phyloP scores from a whole-genome alignment of 2,113 vertebrate genomes.

The Brachirus orientalis region DNA sequence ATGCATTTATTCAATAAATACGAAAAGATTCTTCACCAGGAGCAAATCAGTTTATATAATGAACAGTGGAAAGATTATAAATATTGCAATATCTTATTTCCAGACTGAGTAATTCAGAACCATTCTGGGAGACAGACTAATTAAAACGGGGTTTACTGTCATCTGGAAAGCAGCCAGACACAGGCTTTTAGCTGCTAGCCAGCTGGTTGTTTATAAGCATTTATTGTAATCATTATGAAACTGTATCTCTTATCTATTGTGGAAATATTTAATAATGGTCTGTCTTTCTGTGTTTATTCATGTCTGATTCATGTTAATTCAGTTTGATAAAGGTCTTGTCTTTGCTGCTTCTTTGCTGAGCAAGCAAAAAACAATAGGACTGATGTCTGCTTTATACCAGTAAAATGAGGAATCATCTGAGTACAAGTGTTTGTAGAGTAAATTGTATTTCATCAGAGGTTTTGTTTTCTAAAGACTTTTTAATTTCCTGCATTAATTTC shows the following conservation, averaged over 20 bases:
- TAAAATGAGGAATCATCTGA: background rate
- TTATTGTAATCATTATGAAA: background rate
- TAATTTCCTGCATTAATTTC: background rate
- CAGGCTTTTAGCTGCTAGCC: background rate
- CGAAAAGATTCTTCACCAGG: conserved; percentile 6
- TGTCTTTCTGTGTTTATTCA: background rate
- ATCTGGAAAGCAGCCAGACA: background rate
- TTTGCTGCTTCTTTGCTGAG: background rate
- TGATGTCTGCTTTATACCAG: background rate
- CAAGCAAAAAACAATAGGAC: background rate
- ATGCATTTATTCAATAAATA: background rate
- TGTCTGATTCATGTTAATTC: background rate
- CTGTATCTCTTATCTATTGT: too few species aligned
- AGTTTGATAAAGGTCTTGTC: background rate
- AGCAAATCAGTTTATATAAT: conserved; percentile 3
- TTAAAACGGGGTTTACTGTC: conserved; percentile 41
- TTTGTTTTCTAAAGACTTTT: background rate
- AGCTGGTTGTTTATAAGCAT: conserved; percentile 4
- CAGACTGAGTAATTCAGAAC: conserved; percentile 27
- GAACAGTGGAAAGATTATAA: conserved; percentile 28
- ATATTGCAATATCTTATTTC: conserved; percentile 21
- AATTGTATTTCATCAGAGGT: background rate
- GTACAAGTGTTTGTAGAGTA: background rate
- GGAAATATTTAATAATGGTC: too few species aligned
- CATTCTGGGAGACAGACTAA: conserved; percentile 16